Percentiles rank a stretch among this genome's conserved stretches.
These are phyloP conservation scores for Drosophila auraria DNA, from an alignment of 1,140 invertebrate species.

Conservation along the genomic window DNA sequence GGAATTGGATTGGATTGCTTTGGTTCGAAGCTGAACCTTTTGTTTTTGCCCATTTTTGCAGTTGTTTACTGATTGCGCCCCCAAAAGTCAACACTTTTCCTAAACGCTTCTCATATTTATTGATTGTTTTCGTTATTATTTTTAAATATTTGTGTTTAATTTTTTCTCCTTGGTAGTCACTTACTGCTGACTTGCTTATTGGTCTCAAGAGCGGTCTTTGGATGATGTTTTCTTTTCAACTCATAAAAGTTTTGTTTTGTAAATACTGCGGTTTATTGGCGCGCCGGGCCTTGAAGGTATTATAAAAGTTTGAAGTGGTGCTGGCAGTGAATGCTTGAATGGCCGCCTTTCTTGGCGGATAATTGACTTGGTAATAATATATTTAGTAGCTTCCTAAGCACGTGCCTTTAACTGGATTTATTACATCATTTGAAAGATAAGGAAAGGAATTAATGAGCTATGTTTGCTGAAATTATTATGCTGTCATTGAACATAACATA, in stretches of 20 bases:
- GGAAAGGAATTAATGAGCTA: too few species aligned
- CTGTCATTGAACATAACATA: too few species aligned
- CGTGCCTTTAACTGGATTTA: constrained; percentile 1
- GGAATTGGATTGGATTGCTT: constrained; percentile 34
- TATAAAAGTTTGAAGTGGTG: constrained; percentile 26
- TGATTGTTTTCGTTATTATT: constrained; percentile 74
- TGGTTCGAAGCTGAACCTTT: constrained; percentile 28
- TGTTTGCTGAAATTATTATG: neutral
- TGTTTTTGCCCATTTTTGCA: constrained; percentile 44
- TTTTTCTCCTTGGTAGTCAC: constrained; percentile 33
- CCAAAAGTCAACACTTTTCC: constrained; percentile 62
- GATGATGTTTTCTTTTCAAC: constrained; percentile 41
- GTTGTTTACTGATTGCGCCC: constrained; percentile 66
- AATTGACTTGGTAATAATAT: constrained; percentile 4
- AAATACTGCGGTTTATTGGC: constrained; percentile 38
- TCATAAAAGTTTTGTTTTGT: constrained; percentile 33
- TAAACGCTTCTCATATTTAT: constrained; percentile 68
- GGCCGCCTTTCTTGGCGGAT: constrained; percentile 3
- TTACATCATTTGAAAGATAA: neutral
- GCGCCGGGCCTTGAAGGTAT: constrained; percentile 26
- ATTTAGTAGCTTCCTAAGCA: neutral
- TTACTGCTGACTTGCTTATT: constrained; percentile 43
- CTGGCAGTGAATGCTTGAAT: constrained; percentile 4
- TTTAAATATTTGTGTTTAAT: constrained; percentile 66
- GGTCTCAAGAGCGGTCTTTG: constrained; percentile 36